Evolutionary conservation across 2,797 vertebrate genomes (phyloP), one percentile per base, ranked within the genome.

Genomic region (Anableps anableps): DNA sequence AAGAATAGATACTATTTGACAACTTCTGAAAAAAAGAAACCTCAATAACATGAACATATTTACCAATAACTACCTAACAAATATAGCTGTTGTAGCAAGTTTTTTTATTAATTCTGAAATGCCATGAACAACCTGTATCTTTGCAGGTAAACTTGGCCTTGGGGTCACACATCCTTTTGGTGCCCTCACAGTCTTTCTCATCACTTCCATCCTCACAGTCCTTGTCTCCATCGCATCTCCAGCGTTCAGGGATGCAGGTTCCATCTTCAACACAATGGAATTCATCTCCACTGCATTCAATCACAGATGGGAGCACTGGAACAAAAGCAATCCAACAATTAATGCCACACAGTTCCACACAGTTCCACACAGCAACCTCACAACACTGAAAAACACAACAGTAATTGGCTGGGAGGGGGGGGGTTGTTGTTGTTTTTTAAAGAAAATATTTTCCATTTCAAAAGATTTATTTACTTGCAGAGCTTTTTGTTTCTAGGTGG

Each of bases 131-230:
- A 99, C 99, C 98, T 96, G 98, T 98, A 5, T 95, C 96, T 90
- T 83, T 95, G 94, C 99, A 99, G 88, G 98, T 98, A 85, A 99
- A 99, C 91, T 99, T 99, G 48, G 97, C 98, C 88, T 96, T 98
- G 43, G 96, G 95, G 92, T 99, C 98, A 72, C 99, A 99, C 51
- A 93, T 84, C 36, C 97, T 91, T 43, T 96, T 95, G 3, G 98
- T 97, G 4, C 98, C 98, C 80, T 97, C 96, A 16, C 99, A 99
- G 88, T 94, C 96, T 41, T 94, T 97, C 88, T 99, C 99, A 45
- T 99, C 99, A 0, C 97, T 97, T 0, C 98, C 98, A 1, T 99
- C 99, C 86, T 99, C 99, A 8, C 98, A 99, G 83, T 99, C 99
- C 85, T 98, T 99, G 80, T 99, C 98, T 2, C 98, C 98, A 74